Evolutionary conservation across 2,113 vertebrate species (phyloP), one percentile per base, ranked within the genome.

Genomic region (Blennius ocellaris): DNA sequence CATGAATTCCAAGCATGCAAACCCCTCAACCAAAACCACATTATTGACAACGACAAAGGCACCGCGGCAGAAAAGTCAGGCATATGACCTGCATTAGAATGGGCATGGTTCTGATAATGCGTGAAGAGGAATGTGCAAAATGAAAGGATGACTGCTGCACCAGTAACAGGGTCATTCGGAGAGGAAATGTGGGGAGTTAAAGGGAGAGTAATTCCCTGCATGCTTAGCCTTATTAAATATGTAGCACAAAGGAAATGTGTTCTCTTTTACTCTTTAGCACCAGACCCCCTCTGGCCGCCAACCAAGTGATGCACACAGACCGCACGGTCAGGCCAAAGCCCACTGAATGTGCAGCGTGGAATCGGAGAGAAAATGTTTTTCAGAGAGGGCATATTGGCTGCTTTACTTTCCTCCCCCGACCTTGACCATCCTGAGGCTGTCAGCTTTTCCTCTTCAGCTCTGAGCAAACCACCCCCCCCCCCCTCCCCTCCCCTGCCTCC

Each of bases 141-240:
- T 85, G 78, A 90, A 83, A 86, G 76, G 48, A 38, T 36, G 51
- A 52, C 64, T 10, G 57, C 48, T 11, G 76, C 58, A 43, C 11
- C 11, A 67, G 73, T 58, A 69, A 73, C 76, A 52, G 67, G 76
- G 40, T 60, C 47, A 41, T 69, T 87, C 41, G 60, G 78, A 85
- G 56, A 84, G 83, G 86, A 88, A 85, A 88, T 73, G 72, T 68
- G 68, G 60, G 21, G 59, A 87, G 59, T 88, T 86, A 77, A 83
- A 81, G 73, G 70, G 44, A 84, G 69, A 61, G 82, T 86, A 69
- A 86, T 89, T 90, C 80, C 80, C 81, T 53, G 83, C 90, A 76
- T 89, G 86, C 90, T 90, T 86, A 78, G 65, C 66, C 79, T 92
- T 90, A 90, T 92, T 89, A 91, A 92, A 93, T 87, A 91, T 91